Evolutionary conservation across 2,888 invertebrate species (phyloP), one percentile per base, ranked within the genome.

Genomic region (Agrochola macilenta): DNA sequence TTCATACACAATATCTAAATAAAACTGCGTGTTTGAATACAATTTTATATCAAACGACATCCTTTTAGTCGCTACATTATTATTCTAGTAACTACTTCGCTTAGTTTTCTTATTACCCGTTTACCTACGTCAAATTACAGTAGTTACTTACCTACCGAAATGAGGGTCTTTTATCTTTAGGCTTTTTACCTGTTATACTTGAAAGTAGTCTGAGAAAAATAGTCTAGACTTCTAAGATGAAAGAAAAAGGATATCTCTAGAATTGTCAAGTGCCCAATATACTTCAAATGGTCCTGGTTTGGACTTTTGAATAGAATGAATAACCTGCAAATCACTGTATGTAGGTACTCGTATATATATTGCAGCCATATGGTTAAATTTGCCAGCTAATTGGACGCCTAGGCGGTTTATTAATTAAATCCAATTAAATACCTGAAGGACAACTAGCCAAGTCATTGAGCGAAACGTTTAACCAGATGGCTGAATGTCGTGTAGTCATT

Each of bases 1-100:
- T n/a, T n/a, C n/a, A n/a, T n/a, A n/a, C n/a, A n/a, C n/a, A n/a
- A n/a, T 12, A 49, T 52, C 20, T 49, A 1, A 49, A 54, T 57
- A 12, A 61, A 61, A 30, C 5, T 61, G 20, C 9, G 8, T 30
- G 5, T 20, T 20, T 17, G 20, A 23, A 61, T 26, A 5, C 5
- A 46, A 46, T 46, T 26, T 46, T 46, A 26, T 46, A 7, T 20
- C 2, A 20, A 66, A 35, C 9, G 52, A 30, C 5, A n/a, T 57
- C 23, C 68, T 11, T 17, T 73, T 43, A 43, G 43, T 5, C 17
- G 46, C 39, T 30, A 30, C 46, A 46, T 74, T 74, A 74, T n/a
- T 74, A 73, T 30, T 57, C 46, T 69, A 69, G 11, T 46, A 20
- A 4, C 20, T 46, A 26, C 43, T 20, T 46, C 12, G n/a, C 35